phyloP scores from a whole-genome alignment of 2,888 invertebrate genomes.

The Yponomeuta sedellus region DNA sequence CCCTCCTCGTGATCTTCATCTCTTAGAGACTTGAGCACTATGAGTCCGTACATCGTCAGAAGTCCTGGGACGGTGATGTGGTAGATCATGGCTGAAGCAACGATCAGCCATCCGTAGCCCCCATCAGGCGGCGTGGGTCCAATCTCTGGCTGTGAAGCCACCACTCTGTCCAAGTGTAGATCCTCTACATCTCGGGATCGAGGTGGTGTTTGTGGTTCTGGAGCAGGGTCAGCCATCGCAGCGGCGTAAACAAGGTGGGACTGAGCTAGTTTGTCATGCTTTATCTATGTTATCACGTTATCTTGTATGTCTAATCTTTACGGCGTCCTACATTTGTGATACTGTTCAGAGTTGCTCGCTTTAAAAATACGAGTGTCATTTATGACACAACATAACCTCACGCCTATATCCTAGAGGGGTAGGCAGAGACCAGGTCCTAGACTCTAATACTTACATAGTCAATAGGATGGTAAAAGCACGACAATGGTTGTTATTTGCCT shows the following conservation, averaged over 20 bases:
- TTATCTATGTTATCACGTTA: slow-evolving; percentile 17
- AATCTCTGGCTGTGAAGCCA: slow-evolving; percentile 79
- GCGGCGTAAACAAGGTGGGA: neutral
- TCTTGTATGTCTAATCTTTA: slow-evolving; percentile 10
- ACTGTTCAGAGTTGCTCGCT: neutral
- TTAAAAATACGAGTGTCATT: neutral
- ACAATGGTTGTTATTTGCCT: too few species aligned
- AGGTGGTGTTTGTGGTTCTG: neutral
- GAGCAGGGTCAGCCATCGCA: neutral
- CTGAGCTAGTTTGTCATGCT: slow-evolving; percentile 6
- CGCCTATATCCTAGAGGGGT: too few species aligned
- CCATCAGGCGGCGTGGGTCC: slow-evolving; percentile 81
- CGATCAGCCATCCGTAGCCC: slow-evolving; percentile 81
- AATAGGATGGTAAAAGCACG: too few species aligned
- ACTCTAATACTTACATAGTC: too few species aligned
- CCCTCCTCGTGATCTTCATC: slow-evolving; percentile 62
- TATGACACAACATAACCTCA: too few species aligned
- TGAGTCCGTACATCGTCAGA: slow-evolving; percentile 72
- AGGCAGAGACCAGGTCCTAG: too few species aligned
- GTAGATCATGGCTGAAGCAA: slow-evolving; percentile 75
- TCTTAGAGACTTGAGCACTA: slow-evolving; percentile 69
- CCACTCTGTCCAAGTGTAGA: slow-evolving; percentile 74
- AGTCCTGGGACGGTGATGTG: slow-evolving; percentile 78
- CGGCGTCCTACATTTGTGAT: slow-evolving; percentile 14
- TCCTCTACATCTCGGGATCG: slow-evolving; percentile 37